Percentiles rank a stretch among this genome's conserved stretches.
These are phyloP conservation scores for Popillia japonica DNA, from an alignment of 1,140 invertebrate species.

Conservation along the genomic window DNA sequence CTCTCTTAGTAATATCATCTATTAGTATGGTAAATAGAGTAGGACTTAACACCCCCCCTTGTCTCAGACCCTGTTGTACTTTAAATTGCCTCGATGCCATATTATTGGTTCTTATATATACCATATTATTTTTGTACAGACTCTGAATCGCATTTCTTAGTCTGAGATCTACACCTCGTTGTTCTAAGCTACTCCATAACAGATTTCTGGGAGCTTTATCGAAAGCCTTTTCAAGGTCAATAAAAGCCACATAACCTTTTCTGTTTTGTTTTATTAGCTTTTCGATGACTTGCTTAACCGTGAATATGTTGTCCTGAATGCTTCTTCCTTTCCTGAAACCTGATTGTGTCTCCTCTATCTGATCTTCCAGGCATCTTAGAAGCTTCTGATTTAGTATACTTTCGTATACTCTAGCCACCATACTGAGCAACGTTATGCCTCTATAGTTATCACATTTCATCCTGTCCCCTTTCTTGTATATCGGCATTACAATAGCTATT, in stretches of 20 bases:
- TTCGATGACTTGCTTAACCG: conserved; percentile 39
- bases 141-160: background rate
- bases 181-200: conserved; percentile 1
- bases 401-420: background rate
- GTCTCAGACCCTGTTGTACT: background rate
- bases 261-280: conserved; percentile 6
- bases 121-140: background rate
- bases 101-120: background rate
- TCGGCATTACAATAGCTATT: conserved; percentile 6
- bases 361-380: background rate
- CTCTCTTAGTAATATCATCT: conserved; percentile 31
- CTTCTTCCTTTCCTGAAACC: conserved; percentile 39
- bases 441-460: conserved; percentile 22
- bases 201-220: background rate
- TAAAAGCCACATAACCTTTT: background rate
- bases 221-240: conserved; percentile 15
- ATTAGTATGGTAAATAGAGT: conserved; percentile 38
- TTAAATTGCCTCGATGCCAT: background rate
- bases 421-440: conserved; percentile 7
- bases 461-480: conserved; percentile 29
- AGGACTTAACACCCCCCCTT: conserved; percentile 38
- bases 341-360: conserved; percentile 37
- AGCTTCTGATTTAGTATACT: conserved; percentile 12
- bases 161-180: conserved; percentile 9
- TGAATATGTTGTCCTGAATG: conserved; percentile 41